These are phyloP conservation scores for Acleris sparsana DNA, from an alignment of 2,888 invertebrate genomes.

Conservation along the genomic window DNA sequence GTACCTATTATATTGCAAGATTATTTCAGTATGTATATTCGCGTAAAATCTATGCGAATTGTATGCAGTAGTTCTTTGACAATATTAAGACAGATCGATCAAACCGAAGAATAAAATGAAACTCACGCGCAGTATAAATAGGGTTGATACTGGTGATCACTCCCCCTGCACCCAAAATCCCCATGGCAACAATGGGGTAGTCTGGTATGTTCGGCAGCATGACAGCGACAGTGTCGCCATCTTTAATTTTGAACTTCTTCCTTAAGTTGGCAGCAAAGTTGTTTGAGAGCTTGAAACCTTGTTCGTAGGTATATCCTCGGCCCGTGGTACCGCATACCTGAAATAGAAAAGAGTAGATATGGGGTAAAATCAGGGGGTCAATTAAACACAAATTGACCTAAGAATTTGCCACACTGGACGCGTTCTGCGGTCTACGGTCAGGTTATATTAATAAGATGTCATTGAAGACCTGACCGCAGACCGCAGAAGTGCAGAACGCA, in stretches of 20 bases:
- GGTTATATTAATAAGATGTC: too few relatives aligned
- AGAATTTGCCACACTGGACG: too few relatives aligned
- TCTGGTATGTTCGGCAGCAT: conserved; percentile 91
- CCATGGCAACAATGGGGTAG: conserved; percentile 86
- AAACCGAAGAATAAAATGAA: too few relatives aligned
- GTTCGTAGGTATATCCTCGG: conserved; percentile 87
- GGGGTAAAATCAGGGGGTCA: too few relatives aligned
- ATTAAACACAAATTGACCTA: too few relatives aligned
- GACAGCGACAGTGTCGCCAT: conserved; percentile 87
- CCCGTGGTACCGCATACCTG: conserved; percentile 90
- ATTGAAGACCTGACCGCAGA: too few relatives aligned
- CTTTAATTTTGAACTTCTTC: conserved; percentile 85
- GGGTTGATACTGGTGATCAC: conserved; percentile 90
- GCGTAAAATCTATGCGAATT: too few relatives aligned
- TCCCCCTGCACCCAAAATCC: conserved; percentile 87
- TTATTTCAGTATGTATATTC: too few relatives aligned
- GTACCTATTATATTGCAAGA: too few relatives aligned
- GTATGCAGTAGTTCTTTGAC: too few relatives aligned
- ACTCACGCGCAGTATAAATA: conserved; percentile 86
- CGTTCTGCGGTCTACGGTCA: too few relatives aligned
- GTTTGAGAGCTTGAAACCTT: conserved; percentile 85
- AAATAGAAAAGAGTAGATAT: conserved; percentile 40
- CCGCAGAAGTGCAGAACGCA: too few relatives aligned
- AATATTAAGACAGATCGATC: neutral
- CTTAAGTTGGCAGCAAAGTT: conserved; percentile 87